A percentile compares a stretch with the other conserved stretches of the same genome.
Conservation (phyloP, 1,140 invertebrate species). For the Bombus consobrinus region DNA sequence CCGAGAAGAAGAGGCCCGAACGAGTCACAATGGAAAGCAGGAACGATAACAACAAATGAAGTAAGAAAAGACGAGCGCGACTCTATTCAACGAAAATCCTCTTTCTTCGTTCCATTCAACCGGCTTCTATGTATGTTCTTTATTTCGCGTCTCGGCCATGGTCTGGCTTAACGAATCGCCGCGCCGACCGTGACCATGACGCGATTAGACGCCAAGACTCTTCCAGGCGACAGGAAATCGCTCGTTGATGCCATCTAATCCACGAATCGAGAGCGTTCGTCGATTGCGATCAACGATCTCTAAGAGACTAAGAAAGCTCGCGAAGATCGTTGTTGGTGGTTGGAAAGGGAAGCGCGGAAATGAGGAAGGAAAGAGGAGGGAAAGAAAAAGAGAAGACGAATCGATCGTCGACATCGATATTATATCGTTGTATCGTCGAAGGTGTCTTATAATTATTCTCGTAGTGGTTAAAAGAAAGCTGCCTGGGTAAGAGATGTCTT, state of each 20-base stretch:
- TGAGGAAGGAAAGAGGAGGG: neutral
- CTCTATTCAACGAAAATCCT: conserved; percentile 35
- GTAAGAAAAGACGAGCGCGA: conserved; percentile 27
- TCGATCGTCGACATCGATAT: too few species aligned
- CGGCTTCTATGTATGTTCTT: neutral
- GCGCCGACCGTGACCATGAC: conserved; percentile 33
- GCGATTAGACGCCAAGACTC: conserved; percentile 52
- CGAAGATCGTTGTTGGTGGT: too few species aligned
- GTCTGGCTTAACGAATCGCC: conserved; percentile 34
- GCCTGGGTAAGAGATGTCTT: neutral
- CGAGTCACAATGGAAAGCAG: conserved; percentile 12
- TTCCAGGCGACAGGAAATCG: conserved; percentile 53
- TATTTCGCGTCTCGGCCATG: neutral
- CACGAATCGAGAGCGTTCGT: conserved; percentile 22
- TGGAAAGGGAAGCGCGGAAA: neutral
- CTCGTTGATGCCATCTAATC: conserved; percentile 50
- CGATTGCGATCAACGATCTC: conserved; percentile 36
- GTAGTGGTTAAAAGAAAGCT: neutral
- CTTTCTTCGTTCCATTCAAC: conserved; percentile 9
- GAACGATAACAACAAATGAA: conserved; percentile 19
- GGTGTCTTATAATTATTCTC: too few species aligned
- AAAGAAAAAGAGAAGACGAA: neutral
- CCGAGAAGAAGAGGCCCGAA: neutral
- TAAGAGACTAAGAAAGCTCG: neutral
- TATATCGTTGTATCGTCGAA: neutral